Evolutionary conservation across 1,140 invertebrate genomes (phyloP), one percentile per base, ranked within the genome.

Genomic region (Cydia fagiglandana): DNA sequence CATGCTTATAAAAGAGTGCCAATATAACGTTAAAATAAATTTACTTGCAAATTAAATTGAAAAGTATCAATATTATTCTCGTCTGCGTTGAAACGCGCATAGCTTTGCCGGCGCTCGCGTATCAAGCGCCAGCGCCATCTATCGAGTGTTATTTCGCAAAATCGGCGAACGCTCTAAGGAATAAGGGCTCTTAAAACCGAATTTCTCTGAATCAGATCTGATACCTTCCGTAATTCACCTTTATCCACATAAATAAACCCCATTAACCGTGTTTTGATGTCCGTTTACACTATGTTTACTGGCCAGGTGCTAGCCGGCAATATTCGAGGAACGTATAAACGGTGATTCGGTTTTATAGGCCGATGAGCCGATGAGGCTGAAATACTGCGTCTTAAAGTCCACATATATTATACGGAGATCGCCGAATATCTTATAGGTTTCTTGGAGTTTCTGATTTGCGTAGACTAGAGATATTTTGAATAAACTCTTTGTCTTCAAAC

Each of bases 171-270:
- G n/a, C n/a, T n/a, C n/a, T n/a, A n/a, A n/a, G n/a, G n/a, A n/a
- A n/a, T n/a, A n/a, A n/a, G n/a, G n/a, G n/a, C n/a, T n/a, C n/a
- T n/a, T n/a, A n/a, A n/a, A n/a, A n/a, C n/a, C n/a, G n/a, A n/a
- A n/a, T 41, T 9, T 41, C 38, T 41, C 38, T 41, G 9, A 41
- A 41, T 41, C 34, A 7, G 34, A 38, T 38, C 38, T 9, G 38
- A 47, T 3, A 4, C 45, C 45, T 47, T 47, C 45, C 13, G 45
- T 47, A 47, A 47, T 47, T 47, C 53, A 56, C 53, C 53, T 56
- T 56, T n/a, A 17, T 56, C n/a, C n/a, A 20, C 53, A 56, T 56
- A 56, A 56, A 56, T 56, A 56, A 56, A 56, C 53, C 53, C 53
- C 53, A 56, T 17, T 56, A 56, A n/a, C n/a, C 53, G n/a, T 17